A percentile compares a stretch with the other conserved stretches of the same genome.
These are phyloP conservation scores for Tanytarsus gracilentus DNA, from an alignment of 2,888 invertebrate species.

Conservation along the genomic window DNA sequence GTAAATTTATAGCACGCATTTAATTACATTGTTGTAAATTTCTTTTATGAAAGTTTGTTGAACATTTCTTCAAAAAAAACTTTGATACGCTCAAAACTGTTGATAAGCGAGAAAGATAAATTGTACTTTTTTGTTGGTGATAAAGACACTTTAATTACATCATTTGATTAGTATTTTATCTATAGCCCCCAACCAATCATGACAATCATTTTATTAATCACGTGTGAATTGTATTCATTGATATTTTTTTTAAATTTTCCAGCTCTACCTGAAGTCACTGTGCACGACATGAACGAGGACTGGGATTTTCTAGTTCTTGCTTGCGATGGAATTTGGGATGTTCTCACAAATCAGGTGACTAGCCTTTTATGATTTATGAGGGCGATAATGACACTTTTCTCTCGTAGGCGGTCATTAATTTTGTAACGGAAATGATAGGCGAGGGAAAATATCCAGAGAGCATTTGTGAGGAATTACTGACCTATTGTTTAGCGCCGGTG, in stretches of 20 bases:
- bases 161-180: no score
- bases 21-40: no score
- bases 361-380: not conserved
- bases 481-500: conserved; percentile 85
- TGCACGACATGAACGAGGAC: conserved; percentile 68
- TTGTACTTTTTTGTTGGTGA: no score
- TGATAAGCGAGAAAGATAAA: no score
- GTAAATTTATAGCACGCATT: no score
- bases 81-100: no score
- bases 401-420: conserved; percentile 72
- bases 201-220: no score
- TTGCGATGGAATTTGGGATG: conserved; percentile 99
- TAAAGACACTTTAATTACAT: no score
- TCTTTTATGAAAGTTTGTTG: no score
- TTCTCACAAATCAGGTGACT: conserved; percentile 73
- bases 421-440: conserved; percentile 74
- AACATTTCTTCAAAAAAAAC: no score
- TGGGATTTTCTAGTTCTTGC: conserved; percentile 96
- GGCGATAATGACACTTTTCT: not conserved
- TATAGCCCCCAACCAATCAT: no score
- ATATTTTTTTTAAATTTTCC: conserved; percentile 34
- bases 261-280: conserved; percentile 91
- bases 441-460: conserved; percentile 80
- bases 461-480: conserved; percentile 94
- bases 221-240: no score